Percentiles rank a stretch among this genome's conserved stretches.
Evolutionary conservation across 2,797 vertebrate genomes (phyloP).

Genomic region (Lepus townsendii): DNA sequence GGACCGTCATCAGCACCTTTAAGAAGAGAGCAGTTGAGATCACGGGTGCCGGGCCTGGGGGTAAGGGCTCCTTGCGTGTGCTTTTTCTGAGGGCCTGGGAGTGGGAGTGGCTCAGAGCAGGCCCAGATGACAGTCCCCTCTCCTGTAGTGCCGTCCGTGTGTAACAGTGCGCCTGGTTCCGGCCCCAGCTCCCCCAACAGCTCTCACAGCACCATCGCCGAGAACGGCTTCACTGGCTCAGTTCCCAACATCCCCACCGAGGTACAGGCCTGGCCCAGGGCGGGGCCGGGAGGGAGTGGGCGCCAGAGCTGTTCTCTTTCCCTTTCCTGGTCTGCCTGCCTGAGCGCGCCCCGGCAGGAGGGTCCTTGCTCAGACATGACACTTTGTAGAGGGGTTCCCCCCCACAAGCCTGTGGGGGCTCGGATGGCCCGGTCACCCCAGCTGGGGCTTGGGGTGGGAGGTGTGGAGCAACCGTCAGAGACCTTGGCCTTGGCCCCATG

Average conservation of each 20-base stretch:
- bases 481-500: background rate
- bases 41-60: slow-evolving; percentile 86
- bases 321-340: background rate
- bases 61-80: slow-evolving; percentile 47
- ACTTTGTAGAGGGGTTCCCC: background rate
- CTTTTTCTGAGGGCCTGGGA: background rate
- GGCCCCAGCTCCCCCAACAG: slow-evolving; percentile 96
- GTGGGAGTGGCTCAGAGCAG: background rate
- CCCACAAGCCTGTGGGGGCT: background rate
- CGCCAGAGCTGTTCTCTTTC: background rate
- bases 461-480: background rate
- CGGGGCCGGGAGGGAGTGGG: background rate
- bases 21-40: slow-evolving; percentile 93
- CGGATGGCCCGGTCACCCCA: background rate
- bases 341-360: background rate
- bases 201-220: slow-evolving; percentile 92
- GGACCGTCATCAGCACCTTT: slow-evolving; percentile 94
- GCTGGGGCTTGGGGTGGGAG: background rate
- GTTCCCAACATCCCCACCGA: slow-evolving; percentile 95
- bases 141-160: slow-evolving; percentile 92
- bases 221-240: slow-evolving; percentile 94
- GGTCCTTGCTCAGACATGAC: background rate
- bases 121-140: slow-evolving; percentile 65
- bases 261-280: slow-evolving; percentile 86
- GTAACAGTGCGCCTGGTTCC: slow-evolving; percentile 95